Evolutionary conservation across 2,113 vertebrate species (phyloP), one percentile per base, ranked within the genome.

Genomic region (Muscicapa adusta): DNA sequence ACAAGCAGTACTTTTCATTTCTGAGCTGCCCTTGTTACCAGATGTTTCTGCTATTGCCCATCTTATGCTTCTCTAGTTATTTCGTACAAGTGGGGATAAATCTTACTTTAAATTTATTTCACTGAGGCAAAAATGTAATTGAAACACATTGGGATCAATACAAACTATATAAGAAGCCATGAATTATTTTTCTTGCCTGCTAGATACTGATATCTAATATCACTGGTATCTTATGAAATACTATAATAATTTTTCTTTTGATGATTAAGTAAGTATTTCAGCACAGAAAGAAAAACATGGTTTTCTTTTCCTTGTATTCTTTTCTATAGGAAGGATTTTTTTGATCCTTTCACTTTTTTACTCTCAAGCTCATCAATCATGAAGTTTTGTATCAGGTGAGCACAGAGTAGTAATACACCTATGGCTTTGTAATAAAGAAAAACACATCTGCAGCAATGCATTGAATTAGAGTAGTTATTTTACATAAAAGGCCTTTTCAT

Each of bases 81-180:
- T 92, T 95, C 58, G 88, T 56, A 65, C 56, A 53, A 54, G 28
- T 13, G 77, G 81, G 77, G 61, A 92, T 95, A 94, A 90, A 88
- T 96, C 83, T 85, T 91, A 38, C 38, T 95, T 97, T 94, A 40
- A 94, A 93, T 92, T 96, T 97, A 88, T 93, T 97, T 96, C 61
- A 57, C 65, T 47, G 54, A 50, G 70, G 67, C 93, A 91, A 85
- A 94, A 91, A 89, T 80, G 67, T 95, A 93, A 95, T 93, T 81
- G 95, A 82, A 94, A 96, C 93, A 93, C 84, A 54, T 86, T 67
- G 72, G 75, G 76, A 95, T 95, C 92, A 84, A 53, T 91, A 80
- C 86, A 92, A 96, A 88, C 88, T 84, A 51, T 50, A 85, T 96
- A 80, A 75, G 62, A 91, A 63, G 8, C 85, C 22, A 65, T 79